These are phyloP conservation scores for Platichthys flesus DNA, from an alignment of 2,113 vertebrate genomes.

Conservation along the genomic window DNA sequence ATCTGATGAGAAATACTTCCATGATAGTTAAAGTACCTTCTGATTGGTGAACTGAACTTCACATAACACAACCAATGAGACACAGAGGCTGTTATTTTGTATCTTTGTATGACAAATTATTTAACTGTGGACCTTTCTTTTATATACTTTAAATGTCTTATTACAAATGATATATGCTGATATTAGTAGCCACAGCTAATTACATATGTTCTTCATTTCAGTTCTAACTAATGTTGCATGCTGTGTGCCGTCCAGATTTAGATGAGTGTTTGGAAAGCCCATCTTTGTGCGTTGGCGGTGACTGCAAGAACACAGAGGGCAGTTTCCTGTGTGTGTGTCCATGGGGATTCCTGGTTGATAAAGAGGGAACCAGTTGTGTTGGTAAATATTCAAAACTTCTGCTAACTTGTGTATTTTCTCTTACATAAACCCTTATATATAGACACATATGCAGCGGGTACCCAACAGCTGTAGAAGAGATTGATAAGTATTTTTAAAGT, in stretches of 20 bases:
- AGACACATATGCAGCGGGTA: no score
- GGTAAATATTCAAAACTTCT: constrained; percentile 82
- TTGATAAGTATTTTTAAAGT: no score
- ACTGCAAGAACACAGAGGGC: constrained; percentile 91
- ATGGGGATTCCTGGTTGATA: constrained; percentile 85
- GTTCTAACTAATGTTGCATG: constrained; percentile 4
- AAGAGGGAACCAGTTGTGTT: constrained; percentile 86
- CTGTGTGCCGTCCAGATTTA: constrained; percentile 82
- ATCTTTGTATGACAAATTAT: not conserved
- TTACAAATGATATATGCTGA: not conserved
- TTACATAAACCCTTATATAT: no score
- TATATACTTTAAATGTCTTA: not conserved
- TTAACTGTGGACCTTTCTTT: no score
- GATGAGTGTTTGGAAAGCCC: constrained; percentile 86
- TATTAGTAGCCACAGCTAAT: not conserved
- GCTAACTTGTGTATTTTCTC: no score
- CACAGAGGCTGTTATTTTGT: not conserved
- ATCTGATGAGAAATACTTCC: no score
- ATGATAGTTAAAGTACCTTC: no score
- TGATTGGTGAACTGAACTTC: no score
- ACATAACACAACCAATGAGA: not conserved
- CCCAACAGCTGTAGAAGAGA: no score
- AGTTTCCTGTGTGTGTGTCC: constrained; percentile 90
- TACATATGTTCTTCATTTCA: not conserved
- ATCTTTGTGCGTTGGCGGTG: constrained; percentile 87